Evolutionary conservation across 2,113 vertebrate species (phyloP), one percentile per base, ranked within the genome.

Genomic region (Labeo catla): DNA sequence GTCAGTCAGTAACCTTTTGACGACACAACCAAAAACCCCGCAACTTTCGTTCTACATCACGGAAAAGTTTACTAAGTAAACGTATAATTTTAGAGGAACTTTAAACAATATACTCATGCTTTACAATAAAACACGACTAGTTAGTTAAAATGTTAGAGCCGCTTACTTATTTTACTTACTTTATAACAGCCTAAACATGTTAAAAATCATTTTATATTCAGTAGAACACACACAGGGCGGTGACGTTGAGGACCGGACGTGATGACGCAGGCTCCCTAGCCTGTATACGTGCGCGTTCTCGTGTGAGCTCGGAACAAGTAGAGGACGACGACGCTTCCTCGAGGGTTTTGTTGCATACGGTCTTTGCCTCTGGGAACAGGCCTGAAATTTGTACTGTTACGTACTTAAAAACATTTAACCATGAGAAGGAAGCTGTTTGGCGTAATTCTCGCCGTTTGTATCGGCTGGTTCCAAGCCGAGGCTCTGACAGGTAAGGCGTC

Each of bases 401-500:
- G 9, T n/a, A 76, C 6, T 82, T 54, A n/a, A 45, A 49, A 43
- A 39, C n/a, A 16, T 10, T 1, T 11, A 21, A 76, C 15, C 23
- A 13, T 43, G 70, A 4, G 12, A 9, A 84, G 52, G 94, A 90
- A 91, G 89, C 57, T 94, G 7, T 19, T 95, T 23, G 94, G 92
- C 91, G 91, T 86, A 84, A 68, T 94, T 63, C 39, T 90, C 50
- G 92, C 91, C 86, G 88, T 95, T 61, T 73, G 76, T 94, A 19
- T 36, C 94, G 85, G 89, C 90, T 91, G 93, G 77, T 94, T 90
- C 84, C 83, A 86, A 87, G 91, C 89, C 77, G 86, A 65, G 12
- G 93, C 94, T 9, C 57, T 52, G 81, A 94, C 95, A 95, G 95
- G 95, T 96, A 93, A 92, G 92, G 81, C 86, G 80, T 87, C n/a